phyloP scores from a whole-genome alignment of 1,140 invertebrate species.

The Lordiphosa stackelbergi region DNA sequence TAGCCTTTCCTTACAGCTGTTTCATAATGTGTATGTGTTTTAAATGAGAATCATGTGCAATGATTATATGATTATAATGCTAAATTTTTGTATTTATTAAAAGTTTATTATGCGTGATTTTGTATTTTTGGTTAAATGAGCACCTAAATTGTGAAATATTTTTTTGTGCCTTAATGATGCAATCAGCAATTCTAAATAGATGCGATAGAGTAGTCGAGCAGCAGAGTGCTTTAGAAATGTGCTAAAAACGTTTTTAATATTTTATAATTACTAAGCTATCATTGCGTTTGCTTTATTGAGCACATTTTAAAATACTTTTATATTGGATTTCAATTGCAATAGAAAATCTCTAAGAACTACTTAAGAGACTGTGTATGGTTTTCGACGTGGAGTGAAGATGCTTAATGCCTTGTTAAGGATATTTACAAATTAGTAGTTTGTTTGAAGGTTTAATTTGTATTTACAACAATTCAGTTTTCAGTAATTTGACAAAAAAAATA shows the following conservation, averaged over 20 bases:
- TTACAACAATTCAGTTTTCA: constrained; percentile 30
- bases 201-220: constrained; percentile 32
- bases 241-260: constrained; percentile 38
- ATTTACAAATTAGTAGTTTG: constrained; percentile 56
- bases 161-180: constrained; percentile 48
- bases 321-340: constrained; percentile 48
- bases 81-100: constrained; percentile 20
- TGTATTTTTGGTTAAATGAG: constrained; percentile 38
- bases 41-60: constrained; percentile 35
- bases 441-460: constrained; percentile 3
- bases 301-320: constrained; percentile 68
- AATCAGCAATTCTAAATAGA: constrained; percentile 55
- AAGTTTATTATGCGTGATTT: constrained; percentile 28
- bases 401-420: constrained; percentile 52
- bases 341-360: constrained; percentile 56
- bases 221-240: constrained; percentile 30
- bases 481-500: constrained; percentile 6
- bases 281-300: constrained; percentile 46
- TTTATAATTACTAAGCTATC: constrained; percentile 11
- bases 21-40: constrained; percentile 27
- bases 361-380: constrained; percentile 45
- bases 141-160: constrained; percentile 37
- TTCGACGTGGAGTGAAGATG: constrained; percentile 60
- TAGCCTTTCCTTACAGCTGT: constrained; percentile 52
- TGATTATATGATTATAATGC: constrained; percentile 23